Base-by-base conservation (phyloP, 2,888 invertebrate genomes). In the Ectropis crepuscularia region DNA sequence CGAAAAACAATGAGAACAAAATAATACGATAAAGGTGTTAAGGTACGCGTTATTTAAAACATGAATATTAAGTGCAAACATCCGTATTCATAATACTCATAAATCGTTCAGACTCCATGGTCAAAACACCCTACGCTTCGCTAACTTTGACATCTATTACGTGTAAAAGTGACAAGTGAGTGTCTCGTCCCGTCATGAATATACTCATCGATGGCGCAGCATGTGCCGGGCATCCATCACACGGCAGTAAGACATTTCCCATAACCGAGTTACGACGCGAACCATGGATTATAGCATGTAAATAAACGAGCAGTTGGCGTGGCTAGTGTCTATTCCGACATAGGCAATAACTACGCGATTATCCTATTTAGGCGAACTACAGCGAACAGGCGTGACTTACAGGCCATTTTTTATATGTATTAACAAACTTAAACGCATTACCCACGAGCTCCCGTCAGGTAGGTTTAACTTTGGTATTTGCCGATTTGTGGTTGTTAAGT, bases 271-370 rank as follows among this genome's bases (percentile, higher is more conserved):
- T 81, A 82, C 76, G 83, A 55, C 60, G 79, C 76, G 77, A 77
- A 74, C 75, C 74, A 75, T 72, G 77, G 79, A 76, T 84, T 84
- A 82, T 81, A 77, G 83, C 83, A 83, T 82, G 83, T 87, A 86
- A 87, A 90, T 87, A 90, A 91, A 92, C 87, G 90, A 91, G 84
- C 87, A 78, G 85, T 87, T 92, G 81, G 91, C 91, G 90, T 92
- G 91, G 88, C 76, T 87, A 78, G 80, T 86, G 87, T 88, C 89
- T 89, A 91, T 91, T 91, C 85, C 82, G 81, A 80, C 85, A 77
- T 82, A 76, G 79, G 85, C 88, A 88, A 87, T 89, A 89, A 90
- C 87, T 83, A 82, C 69, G 79, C 89, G 87, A 89, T 90, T 90
- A 89, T 88, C 88, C 88, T 86, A 88, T 89, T 90, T 86, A 82